phyloP scores from a whole-genome alignment of 2,888 invertebrate species.

The Mystacides longicornis region DNA sequence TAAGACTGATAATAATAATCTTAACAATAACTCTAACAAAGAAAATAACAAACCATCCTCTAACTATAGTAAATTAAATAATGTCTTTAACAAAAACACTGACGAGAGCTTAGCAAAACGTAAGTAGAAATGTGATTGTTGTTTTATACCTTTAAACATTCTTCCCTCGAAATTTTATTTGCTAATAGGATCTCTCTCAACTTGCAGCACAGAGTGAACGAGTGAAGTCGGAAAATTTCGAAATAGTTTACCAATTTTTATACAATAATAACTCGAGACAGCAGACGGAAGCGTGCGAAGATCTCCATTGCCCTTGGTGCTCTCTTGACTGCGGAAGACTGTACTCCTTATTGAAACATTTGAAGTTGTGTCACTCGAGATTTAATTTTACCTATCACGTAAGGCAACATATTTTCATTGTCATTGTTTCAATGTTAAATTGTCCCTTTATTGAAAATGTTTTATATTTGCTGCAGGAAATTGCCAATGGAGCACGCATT shows the following conservation, averaged over 20 bases:
- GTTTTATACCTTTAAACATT: background rate
- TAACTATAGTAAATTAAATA: conserved; percentile 29
- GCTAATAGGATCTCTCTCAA: background rate
- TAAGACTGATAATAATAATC: conserved; percentile 29
- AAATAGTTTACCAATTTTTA: conserved; percentile 92
- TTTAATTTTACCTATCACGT: conserved; percentile 90
- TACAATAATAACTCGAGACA: conserved; percentile 93
- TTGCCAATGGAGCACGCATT: conserved; percentile 74
- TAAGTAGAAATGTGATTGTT: conserved; percentile 8
- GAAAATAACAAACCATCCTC: conserved; percentile 33
- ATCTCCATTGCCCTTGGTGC: conserved; percentile 95
- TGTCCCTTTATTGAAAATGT: conserved; percentile 17
- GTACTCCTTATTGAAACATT: conserved; percentile 85
- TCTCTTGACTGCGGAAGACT: conserved; percentile 80
- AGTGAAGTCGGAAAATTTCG: conserved; percentile 37
- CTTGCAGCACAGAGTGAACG: background rate
- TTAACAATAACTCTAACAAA: conserved; percentile 30
- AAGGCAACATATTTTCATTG: conserved; percentile 37
- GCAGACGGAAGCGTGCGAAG: conserved; percentile 90
- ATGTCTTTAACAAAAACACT: conserved; percentile 34
- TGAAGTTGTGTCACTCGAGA: conserved; percentile 87
- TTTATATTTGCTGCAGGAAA: conserved; percentile 48
- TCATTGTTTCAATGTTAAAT: conserved; percentile 24
- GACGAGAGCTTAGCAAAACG: conserved; percentile 32
- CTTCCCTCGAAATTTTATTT: background rate